These are phyloP conservation scores for Drosophila ohnishii DNA, from an alignment of 1,140 invertebrate species.

Conservation along the genomic window DNA sequence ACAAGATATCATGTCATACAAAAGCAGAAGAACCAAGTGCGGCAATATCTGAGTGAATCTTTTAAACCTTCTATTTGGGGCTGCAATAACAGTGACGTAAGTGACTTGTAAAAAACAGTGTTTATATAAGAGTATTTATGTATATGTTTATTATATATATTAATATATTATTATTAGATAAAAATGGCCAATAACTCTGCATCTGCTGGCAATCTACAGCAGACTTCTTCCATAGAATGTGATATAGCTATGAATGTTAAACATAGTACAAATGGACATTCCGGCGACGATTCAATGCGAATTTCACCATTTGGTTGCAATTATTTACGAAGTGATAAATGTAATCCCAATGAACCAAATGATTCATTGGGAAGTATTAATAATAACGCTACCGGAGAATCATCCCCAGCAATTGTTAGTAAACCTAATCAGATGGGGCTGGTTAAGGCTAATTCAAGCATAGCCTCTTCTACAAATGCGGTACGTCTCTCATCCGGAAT, in stretches of 20 bases:
- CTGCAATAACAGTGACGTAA: constrained; percentile 53
- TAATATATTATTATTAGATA: constrained; percentile 19
- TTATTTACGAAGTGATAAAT: constrained; percentile 24
- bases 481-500: constrained; percentile 19
- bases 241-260: constrained; percentile 34
- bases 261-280: constrained; percentile 28
- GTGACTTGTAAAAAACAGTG: neutral
- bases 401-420: neutral
- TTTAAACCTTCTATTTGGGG: constrained; percentile 85
- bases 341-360: constrained; percentile 27
- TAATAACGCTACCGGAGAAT: constrained; percentile 19
- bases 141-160: neutral
- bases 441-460: constrained; percentile 27
- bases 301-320: constrained; percentile 34
- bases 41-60: constrained; percentile 92
- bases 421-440: constrained; percentile 33
- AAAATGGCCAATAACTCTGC: constrained; percentile 38
- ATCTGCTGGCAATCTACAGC: constrained; percentile 58
- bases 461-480: constrained; percentile 30
- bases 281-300: constrained; percentile 53
- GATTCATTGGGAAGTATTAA: constrained; percentile 30
- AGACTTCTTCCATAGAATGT: constrained; percentile 29
- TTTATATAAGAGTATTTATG: neutral
- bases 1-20: constrained; percentile 95
- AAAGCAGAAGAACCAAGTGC: constrained; percentile 94